Evolutionary conservation across 2,797 vertebrate species (phyloP).

Genomic region (Mallotus villosus): DNA sequence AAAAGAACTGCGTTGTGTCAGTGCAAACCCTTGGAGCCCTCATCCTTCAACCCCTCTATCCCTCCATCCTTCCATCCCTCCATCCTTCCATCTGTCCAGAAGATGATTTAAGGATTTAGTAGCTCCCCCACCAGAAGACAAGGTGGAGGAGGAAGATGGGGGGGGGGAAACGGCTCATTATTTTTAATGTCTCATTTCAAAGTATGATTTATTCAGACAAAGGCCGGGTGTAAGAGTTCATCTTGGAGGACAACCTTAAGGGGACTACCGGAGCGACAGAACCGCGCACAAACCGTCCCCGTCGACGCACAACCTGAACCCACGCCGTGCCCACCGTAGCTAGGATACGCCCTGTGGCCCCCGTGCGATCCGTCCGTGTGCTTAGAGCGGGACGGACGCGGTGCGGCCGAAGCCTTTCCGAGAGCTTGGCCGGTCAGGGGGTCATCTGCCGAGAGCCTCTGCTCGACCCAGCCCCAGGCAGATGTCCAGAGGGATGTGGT

Average conservation of each 20-base stretch:
- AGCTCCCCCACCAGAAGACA: conserved; percentile 22
- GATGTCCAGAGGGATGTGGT: conserved; percentile 11
- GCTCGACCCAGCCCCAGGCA: neutral
- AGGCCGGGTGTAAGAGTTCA: conserved; percentile 20
- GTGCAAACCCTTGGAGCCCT: neutral
- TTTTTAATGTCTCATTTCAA: conserved; percentile 39
- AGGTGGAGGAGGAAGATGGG: conserved; percentile 11
- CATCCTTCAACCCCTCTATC: neutral
- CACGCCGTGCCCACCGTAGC: no score
- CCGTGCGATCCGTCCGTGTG: no score
- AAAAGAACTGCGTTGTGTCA: conserved; percentile 26
- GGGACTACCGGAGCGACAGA: no score
- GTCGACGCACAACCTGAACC: no score
- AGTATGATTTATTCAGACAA: conserved; percentile 39
- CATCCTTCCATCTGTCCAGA: neutral
- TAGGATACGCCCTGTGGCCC: no score
- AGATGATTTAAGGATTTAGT: conserved; percentile 31
- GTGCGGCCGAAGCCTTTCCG: no score
- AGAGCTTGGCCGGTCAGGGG: no score
- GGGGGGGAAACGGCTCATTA: conserved; percentile 25
- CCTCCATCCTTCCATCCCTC: neutral
- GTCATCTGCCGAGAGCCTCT: neutral
- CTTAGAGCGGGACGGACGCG: no score
- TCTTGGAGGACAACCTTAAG: neutral
- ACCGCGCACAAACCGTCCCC: no score